Percentiles rank a stretch among this genome's conserved stretches.
Conservation (phyloP, 2,888 invertebrate genomes). For the Nesidiocoris tenuis region DNA sequence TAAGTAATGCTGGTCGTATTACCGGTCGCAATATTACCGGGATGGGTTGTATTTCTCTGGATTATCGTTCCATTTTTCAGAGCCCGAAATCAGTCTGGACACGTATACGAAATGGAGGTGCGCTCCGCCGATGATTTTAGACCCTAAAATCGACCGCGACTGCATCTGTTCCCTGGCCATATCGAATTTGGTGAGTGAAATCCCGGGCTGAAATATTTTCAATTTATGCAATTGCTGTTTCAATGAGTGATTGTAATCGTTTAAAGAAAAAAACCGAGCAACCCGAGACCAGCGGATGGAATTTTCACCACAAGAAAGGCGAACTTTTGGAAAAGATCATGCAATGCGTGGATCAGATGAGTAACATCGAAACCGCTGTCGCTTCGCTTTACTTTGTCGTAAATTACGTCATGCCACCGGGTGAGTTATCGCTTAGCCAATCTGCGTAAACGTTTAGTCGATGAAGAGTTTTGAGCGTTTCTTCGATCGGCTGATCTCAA, state of each 20-base stretch:
- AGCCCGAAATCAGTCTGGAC: constrained; percentile 57
- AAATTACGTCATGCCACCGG: constrained; percentile 54
- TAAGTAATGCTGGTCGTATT: too few species aligned
- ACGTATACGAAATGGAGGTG: constrained; percentile 58
- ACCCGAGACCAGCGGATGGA: constrained; percentile 52
- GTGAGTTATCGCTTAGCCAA: too few species aligned
- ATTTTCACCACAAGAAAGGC: constrained; percentile 53
- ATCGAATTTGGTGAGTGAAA: constrained; percentile 55
- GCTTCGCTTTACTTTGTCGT: constrained; percentile 55
- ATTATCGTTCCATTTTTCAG: too few species aligned
- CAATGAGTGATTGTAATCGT: too few species aligned
- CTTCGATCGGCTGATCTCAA: too few species aligned
- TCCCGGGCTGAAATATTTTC: neutral
- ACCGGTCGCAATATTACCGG: too few species aligned
- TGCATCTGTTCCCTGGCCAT: constrained; percentile 58
- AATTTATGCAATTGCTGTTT: too few species aligned
- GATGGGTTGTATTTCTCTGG: too few species aligned
- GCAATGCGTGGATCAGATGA: constrained; percentile 54
- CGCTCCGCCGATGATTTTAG: constrained; percentile 37
- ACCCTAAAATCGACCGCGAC: constrained; percentile 52
- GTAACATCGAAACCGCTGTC: constrained; percentile 54
- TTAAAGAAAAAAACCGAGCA: constrained; percentile 41
- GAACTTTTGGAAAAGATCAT: constrained; percentile 55
- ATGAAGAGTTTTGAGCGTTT: too few species aligned
- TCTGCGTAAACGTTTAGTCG: too few species aligned